Evolutionary conservation across 2,797 vertebrate species (phyloP), one percentile per base, ranked within the genome.

Genomic region (Myotis vivesi): DNA sequence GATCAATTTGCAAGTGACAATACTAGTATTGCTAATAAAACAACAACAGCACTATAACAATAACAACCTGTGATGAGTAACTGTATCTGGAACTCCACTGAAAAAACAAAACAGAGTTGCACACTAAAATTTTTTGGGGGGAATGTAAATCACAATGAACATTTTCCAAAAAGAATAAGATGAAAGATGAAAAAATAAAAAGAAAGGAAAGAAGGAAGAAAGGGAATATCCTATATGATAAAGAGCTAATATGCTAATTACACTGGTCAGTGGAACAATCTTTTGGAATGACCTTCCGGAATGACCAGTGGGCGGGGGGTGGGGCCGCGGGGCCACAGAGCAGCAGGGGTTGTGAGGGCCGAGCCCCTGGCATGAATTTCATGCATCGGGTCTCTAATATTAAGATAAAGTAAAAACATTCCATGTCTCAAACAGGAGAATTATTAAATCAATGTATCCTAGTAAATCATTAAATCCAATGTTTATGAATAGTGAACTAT

Each of bases 101-200:
- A 87, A 53, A 11, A 23, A 51, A 89, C 17, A 19, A 87, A 84
- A 28, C 19, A 28, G 19, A 86, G 8, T 7, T n/a, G 22, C 20
- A 59, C 28, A 68, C 19, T 80, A 41, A 15, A 38, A 68, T 16
- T 64, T 36, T 91, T 55, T 30, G 30, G 7, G 16, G 12, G 6
- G 13, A 84, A 75, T 53, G 8, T 41, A 59, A 93, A 36, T 46
- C 22, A 41, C 38, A 92, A 25, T 59, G 53, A 77, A n/a, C 22
- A 30, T 81, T 91, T 89, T 44, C 15, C 33, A 81, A 76, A 72
- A 84, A 1, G 13, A 90, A 69, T 57, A 87, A 88, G 81, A 46
- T 51, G 2, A 46, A 80, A 87, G 10, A 22, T 10, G 9, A 41
- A 68, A 66, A 76, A 72, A 53, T 15, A 46, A 66, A 23, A n/a